phyloP scores from a whole-genome alignment of 2,113 vertebrate genomes.

The Perccottus glenii region DNA sequence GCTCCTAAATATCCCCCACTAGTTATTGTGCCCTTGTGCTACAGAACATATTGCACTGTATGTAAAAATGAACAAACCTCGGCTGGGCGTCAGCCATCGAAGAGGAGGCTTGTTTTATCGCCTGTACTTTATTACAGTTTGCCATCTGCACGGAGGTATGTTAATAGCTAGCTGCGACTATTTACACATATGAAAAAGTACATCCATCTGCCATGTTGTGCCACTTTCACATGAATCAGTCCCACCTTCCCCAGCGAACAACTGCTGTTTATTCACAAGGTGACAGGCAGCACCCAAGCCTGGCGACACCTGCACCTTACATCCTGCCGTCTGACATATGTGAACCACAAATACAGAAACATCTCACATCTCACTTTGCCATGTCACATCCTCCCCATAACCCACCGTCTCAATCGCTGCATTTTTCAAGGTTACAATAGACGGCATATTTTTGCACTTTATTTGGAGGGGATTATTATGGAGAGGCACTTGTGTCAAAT shows the following conservation, averaged over 20 bases:
- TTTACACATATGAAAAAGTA: conserved; percentile 82
- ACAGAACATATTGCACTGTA: conserved; percentile 78
- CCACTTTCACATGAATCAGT: conserved; percentile 83
- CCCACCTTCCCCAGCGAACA: conserved; percentile 81
- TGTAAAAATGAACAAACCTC: conserved; percentile 80
- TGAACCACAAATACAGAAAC: conserved; percentile 50
- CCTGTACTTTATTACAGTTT: conserved; percentile 84
- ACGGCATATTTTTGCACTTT: conserved; percentile 35
- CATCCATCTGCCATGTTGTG: conserved; percentile 85
- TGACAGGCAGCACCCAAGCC: conserved; percentile 80
- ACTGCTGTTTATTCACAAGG: conserved; percentile 86
- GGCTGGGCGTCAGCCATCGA: conserved; percentile 75
- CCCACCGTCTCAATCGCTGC: conserved; percentile 34
- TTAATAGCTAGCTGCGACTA: conserved; percentile 83
- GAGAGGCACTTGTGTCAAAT: conserved; percentile 34
- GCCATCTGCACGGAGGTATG: conserved; percentile 85
- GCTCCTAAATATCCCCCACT: conserved; percentile 74
- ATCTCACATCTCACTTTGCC: conserved; percentile 51
- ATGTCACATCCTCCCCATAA: conserved; percentile 48
- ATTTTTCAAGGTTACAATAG: conserved; percentile 59
- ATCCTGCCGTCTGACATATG: conserved; percentile 76
- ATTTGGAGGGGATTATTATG: conserved; percentile 40
- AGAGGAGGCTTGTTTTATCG: conserved; percentile 79
- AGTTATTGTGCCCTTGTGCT: conserved; percentile 78
- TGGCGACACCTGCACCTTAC: conserved; percentile 78